These are phyloP conservation scores for Batillaria attramentaria DNA, from an alignment of 1,140 invertebrate genomes.

Conservation along the genomic window DNA sequence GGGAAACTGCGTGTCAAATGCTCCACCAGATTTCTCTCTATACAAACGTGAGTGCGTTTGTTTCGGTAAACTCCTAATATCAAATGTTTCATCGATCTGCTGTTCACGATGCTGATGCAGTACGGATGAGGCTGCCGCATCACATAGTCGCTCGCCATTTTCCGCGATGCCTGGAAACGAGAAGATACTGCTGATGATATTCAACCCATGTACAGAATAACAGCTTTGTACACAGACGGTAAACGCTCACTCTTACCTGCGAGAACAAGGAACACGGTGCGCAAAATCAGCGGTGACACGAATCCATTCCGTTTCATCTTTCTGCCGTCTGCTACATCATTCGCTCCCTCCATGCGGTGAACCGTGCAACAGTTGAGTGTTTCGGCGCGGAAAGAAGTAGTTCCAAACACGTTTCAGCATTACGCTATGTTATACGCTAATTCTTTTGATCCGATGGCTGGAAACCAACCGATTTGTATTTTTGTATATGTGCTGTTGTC, in stretches of 20 bases:
- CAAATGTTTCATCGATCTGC: slow-evolving; percentile 24
- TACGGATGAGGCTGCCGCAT: slow-evolving; percentile 7
- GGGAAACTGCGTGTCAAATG: background rate
- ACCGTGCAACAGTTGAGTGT: no score
- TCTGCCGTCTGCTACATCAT: slow-evolving; percentile 25
- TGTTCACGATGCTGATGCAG: slow-evolving; percentile 5
- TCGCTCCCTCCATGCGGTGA: slow-evolving; percentile 19
- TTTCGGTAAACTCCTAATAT: background rate
- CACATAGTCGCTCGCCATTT: slow-evolving; percentile 25
- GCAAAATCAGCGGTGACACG: slow-evolving; percentile 15
- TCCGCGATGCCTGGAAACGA: slow-evolving; percentile 17
- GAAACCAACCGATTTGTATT: no score
- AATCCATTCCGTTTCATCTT: slow-evolving; percentile 25
- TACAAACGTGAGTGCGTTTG: background rate
- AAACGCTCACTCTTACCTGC: no score
- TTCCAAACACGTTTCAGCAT: no score
- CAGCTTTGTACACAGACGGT: no score
- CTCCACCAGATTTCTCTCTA: background rate
- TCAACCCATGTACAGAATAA: background rate
- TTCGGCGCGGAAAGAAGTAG: no score
- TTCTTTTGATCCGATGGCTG: no score
- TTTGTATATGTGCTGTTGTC: no score
- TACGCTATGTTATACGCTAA: no score
- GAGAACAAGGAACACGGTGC: slow-evolving; percentile 5
- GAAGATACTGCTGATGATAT: background rate